Evolutionary conservation across 2,113 vertebrate genomes (phyloP).

Genomic region (Takifugu flavidus): DNA sequence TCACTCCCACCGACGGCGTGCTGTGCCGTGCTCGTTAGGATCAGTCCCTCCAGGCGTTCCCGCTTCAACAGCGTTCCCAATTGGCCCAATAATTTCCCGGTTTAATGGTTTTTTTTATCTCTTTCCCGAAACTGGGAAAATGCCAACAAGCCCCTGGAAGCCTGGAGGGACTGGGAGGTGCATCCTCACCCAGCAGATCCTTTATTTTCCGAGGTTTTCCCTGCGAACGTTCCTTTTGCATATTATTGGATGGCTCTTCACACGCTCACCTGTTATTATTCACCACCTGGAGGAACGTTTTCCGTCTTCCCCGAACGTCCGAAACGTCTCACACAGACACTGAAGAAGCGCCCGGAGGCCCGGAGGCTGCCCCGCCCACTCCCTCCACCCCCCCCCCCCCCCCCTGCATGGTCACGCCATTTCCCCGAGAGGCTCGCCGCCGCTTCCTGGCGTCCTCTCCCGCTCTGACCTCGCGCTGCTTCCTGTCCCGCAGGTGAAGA

Average conservation of each 20-base stretch:
- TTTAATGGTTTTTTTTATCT: no score
- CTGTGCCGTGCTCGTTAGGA: conserved; percentile 30
- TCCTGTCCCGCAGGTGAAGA: conserved; percentile 81
- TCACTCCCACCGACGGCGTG: conserved; percentile 10
- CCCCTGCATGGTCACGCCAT: conserved; percentile 30
- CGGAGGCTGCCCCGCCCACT: neutral
- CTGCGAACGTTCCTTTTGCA: neutral
- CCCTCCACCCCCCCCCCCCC: no score
- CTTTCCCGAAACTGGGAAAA: no score
- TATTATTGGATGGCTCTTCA: neutral
- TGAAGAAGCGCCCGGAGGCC: conserved; percentile 14
- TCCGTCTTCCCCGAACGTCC: neutral
- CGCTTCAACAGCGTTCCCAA: no score
- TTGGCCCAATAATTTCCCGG: no score
- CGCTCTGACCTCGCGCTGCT: no score
- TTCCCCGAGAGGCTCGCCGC: neutral
- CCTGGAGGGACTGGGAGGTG: no score
- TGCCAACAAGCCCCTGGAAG: no score
- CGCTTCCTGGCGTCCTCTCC: neutral
- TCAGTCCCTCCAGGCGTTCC: no score
- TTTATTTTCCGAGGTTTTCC: no score
- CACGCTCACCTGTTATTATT: neutral
- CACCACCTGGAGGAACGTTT: conserved; percentile 1
- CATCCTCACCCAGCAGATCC: neutral
- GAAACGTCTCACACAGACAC: conserved; percentile 6